phyloP scores from a whole-genome alignment of 1,140 invertebrate genomes.

The Coenobita brevimanus region DNA sequence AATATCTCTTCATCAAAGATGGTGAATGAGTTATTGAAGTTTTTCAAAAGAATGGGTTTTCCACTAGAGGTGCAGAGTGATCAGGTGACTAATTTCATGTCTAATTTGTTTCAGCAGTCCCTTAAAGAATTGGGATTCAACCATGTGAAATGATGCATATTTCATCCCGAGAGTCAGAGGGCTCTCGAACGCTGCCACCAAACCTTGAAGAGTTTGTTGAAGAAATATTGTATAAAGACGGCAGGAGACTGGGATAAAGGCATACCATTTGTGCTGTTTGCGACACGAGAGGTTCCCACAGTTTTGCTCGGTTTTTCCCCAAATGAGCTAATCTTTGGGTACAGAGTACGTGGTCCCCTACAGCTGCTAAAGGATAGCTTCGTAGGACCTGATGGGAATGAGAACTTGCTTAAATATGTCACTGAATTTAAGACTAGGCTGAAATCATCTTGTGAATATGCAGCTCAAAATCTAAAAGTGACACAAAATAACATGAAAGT shows the following conservation, averaged over 20 bases:
- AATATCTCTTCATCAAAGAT: no score
- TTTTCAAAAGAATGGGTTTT: no score
- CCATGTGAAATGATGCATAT: no score
- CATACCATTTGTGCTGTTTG: constrained; percentile 10
- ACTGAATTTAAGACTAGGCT: not conserved
- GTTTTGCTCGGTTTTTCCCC: constrained; percentile 2
- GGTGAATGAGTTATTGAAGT: no score
- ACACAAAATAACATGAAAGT: constrained; percentile 10
- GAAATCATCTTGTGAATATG: not conserved
- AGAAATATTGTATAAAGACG: not conserved
- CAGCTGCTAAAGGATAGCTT: not conserved
- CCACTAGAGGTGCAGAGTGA: no score
- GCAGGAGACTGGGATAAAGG: not conserved
- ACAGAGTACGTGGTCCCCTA: not conserved
- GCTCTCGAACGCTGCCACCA: no score
- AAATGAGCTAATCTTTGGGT: not conserved
- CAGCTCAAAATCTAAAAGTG: not conserved
- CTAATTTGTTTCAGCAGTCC: no score
- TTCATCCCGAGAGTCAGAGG: no score
- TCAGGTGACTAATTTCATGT: no score
- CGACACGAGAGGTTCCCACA: constrained; percentile 6
- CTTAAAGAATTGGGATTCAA: no score
- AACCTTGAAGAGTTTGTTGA: not conserved
- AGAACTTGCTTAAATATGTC: not conserved
- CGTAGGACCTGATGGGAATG: no score